Percentiles rank a stretch among this genome's conserved stretches.
phyloP scores from a whole-genome alignment of 1,140 invertebrate genomes.

The Psix sp. region DNA sequence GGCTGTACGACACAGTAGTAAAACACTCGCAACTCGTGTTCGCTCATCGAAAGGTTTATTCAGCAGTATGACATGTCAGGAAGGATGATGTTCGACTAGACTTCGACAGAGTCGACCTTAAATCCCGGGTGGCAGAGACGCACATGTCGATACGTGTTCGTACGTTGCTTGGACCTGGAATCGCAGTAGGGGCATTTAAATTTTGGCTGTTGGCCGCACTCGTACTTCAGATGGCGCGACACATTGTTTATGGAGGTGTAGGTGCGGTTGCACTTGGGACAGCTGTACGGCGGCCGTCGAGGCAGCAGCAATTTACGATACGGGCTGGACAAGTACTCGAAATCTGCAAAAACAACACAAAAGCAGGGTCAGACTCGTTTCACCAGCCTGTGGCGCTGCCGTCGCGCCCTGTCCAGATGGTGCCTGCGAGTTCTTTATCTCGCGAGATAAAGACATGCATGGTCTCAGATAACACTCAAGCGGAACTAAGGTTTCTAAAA shows the following conservation, averaged over 20 bases:
- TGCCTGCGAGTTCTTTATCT: no score
- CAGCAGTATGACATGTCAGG: no score
- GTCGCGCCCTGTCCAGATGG: no score
- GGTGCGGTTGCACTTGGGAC: constrained; percentile 84
- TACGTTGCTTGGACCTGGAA: constrained; percentile 84
- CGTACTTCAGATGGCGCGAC: constrained; percentile 89
- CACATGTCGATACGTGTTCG: constrained; percentile 73
- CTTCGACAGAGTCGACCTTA: constrained; percentile 40
- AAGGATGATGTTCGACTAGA: constrained; percentile 6
- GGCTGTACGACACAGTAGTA: no score
- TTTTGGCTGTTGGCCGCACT: constrained; percentile 88
- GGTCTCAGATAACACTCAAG: no score
- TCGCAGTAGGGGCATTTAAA: constrained; percentile 86
- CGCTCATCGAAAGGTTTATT: no score
- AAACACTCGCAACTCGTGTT: no score
- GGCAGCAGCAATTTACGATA: no score
- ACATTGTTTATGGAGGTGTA: constrained; percentile 88
- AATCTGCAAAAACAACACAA: constrained; percentile 58
- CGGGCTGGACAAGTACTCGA: constrained; percentile 21
- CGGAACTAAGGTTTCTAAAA: no score
- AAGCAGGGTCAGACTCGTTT: constrained; percentile 31
- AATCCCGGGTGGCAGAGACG: constrained; percentile 61
- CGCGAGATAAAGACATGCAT: no score
- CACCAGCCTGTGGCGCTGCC: no score
- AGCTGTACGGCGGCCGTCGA: constrained; percentile 79